Evolutionary conservation across 2,888 invertebrate genomes (phyloP), one percentile per base, ranked within the genome.

Genomic region (Cephus sareptanus): DNA sequence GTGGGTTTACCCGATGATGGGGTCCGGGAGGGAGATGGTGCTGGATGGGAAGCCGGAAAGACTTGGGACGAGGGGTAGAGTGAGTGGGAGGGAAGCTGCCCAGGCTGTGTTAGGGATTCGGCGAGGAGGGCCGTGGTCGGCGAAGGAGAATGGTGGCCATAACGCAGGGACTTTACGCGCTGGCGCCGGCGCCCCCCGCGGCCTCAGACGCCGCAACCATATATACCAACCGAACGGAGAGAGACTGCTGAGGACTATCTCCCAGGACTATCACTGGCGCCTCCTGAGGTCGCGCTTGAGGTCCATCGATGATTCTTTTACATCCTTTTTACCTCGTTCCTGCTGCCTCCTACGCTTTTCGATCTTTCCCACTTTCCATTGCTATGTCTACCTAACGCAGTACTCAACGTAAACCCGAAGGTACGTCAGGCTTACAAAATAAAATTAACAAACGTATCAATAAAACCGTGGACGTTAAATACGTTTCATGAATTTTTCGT

Each of bases 141-240:
- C 76, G 73, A 69, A 77, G 84, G 80, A 83, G 80, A 75, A 75
- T 78, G 82, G 83, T 79, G 86, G 86, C 84, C 88, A 89, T 91
- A 91, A 91, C 88, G 88, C 90, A 86, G 88, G 87, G 88, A 91
- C 86, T 91, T 91, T 91, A 91, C 90, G 90, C 88, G 89, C 87
- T 90, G 91, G 91, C 91, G 91, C 91, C 91, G 91, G 90, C 87
- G 90, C 91, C 91, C 91, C 91, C 91, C 91, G 91, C 91, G 89
- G 91, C 89, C 90, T 90, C 91, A 91, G 91, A 91, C 91, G 88
- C 90, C 89, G 90, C 89, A 87, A 89, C 87, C 87, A 88, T 89
- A 90, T 88, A 88, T 88, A 88, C 88, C 83, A 83, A 84, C 81
- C 81, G 82, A 84, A 81, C 83, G 76, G 79, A 78, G 79, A 80